Evolutionary conservation across 2,113 vertebrate species (phyloP).

Genomic region (Laticauda colubrina): DNA sequence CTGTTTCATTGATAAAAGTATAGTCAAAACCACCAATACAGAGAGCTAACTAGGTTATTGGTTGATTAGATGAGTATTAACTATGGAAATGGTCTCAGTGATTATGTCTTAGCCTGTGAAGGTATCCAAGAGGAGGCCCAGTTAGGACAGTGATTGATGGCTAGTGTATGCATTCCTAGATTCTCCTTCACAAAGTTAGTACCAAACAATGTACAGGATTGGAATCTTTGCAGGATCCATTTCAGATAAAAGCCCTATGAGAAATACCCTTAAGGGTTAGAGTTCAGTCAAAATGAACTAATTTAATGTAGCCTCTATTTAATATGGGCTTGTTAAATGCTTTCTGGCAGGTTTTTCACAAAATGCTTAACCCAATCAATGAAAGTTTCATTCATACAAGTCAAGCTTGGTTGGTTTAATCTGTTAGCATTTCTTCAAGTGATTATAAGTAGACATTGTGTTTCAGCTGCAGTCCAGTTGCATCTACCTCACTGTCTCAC

Average conservation of each 20-base stretch:
- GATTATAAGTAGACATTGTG: neutral
- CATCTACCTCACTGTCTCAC: neutral
- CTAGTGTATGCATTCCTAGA: neutral
- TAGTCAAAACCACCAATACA: neutral
- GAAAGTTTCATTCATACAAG: neutral
- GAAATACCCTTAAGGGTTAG: neutral
- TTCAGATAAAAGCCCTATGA: neutral
- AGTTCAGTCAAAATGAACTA: neutral
- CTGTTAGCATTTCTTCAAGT: neutral
- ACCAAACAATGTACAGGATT: neutral
- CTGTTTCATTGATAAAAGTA: neutral
- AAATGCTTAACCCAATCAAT: neutral
- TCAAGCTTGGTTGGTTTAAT: neutral
- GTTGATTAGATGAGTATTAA: neutral
- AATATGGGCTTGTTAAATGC: neutral
- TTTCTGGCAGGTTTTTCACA: neutral
- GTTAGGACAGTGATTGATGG: neutral
- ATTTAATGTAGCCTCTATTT: neutral
- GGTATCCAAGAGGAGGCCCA: neutral
- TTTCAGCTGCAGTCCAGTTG: neutral
- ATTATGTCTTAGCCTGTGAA: neutral
- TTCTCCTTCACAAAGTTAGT: neutral
- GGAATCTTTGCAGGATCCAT: neutral
- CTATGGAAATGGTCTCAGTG: neutral
- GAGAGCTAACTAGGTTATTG: neutral